A percentile compares a stretch with the other conserved stretches of the same genome.
Evolutionary conservation across 2,888 invertebrate genomes (phyloP).

Genomic region (Tanytarsus gracilentus): DNA sequence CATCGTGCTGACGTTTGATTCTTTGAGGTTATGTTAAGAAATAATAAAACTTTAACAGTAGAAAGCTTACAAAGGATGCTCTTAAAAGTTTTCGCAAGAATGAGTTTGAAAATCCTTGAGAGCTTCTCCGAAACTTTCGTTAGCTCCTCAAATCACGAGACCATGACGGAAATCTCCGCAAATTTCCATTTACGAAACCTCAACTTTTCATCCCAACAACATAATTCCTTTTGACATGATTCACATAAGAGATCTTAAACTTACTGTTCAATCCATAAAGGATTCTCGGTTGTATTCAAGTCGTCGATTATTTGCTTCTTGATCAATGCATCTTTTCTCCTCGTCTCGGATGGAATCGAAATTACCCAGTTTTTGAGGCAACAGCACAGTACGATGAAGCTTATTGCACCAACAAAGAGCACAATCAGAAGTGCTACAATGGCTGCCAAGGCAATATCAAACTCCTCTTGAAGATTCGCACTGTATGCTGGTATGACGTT

Average conservation of each 20-base stretch:
- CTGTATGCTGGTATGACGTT: slow-evolving; percentile 63
- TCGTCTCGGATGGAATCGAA: slow-evolving; percentile 68
- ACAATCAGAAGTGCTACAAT: slow-evolving; percentile 77
- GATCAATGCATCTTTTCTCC: slow-evolving; percentile 73
- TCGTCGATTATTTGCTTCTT: slow-evolving; percentile 77
- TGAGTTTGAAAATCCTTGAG: too few relatives aligned
- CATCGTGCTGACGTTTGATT: too few relatives aligned
- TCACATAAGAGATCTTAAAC: slow-evolving; percentile 35
- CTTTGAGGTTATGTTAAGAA: too few relatives aligned
- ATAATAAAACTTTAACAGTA: too few relatives aligned
- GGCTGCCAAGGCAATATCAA: slow-evolving; percentile 79
- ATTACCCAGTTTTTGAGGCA: slow-evolving; percentile 82
- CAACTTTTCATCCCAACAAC: too few relatives aligned
- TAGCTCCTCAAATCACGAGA: too few relatives aligned
- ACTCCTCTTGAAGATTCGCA: slow-evolving; percentile 59
- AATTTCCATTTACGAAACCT: too few relatives aligned
- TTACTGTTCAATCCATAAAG: slow-evolving; percentile 84
- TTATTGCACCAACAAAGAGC: slow-evolving; percentile 74
- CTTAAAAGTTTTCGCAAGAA: too few relatives aligned
- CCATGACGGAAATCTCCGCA: too few relatives aligned
- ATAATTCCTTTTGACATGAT: too few relatives aligned
- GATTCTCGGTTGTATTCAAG: slow-evolving; percentile 83
- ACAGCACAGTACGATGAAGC: slow-evolving; percentile 78
- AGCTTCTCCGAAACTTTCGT: too few relatives aligned
- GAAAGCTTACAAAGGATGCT: too few relatives aligned